Evolutionary conservation across 2,888 invertebrate genomes (phyloP).

Genomic region (Sepioteuthis lessoniana): DNA sequence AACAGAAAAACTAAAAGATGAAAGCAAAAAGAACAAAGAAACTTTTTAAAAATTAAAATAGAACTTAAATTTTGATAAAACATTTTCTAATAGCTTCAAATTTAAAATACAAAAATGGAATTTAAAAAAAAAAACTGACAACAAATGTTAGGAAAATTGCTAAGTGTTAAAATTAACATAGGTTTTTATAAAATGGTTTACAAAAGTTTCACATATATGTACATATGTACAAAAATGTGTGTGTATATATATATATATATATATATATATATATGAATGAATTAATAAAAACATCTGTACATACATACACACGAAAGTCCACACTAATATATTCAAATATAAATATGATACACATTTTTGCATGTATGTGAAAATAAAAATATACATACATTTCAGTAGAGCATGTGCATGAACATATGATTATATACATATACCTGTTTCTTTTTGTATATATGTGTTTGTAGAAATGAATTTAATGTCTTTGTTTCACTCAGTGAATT

Average conservation of each 20-base stretch:
- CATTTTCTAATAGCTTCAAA: background rate
- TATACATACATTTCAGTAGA: background rate
- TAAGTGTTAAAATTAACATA: background rate
- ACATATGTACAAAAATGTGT: background rate
- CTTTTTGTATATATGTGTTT: no score
- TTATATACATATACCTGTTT: no score
- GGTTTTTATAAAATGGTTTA: background rate
- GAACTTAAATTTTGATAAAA: background rate
- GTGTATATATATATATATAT: background rate
- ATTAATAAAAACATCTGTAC: background rate
- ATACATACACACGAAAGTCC: background rate
- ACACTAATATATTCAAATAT: background rate
- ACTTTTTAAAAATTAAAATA: background rate
- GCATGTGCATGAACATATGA: no score
- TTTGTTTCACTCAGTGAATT: no score
- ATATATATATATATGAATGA: background rate
- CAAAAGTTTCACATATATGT: background rate
- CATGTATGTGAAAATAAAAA: background rate
- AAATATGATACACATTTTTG: background rate
- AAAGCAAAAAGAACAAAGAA: background rate
- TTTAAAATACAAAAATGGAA: background rate
- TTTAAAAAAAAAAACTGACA: no score
- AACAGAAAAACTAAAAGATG: background rate
- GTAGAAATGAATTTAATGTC: no score
- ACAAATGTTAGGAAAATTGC: background rate